phyloP scores from a whole-genome alignment of 2,888 invertebrate genomes.

The Heliconius sara region DNA sequence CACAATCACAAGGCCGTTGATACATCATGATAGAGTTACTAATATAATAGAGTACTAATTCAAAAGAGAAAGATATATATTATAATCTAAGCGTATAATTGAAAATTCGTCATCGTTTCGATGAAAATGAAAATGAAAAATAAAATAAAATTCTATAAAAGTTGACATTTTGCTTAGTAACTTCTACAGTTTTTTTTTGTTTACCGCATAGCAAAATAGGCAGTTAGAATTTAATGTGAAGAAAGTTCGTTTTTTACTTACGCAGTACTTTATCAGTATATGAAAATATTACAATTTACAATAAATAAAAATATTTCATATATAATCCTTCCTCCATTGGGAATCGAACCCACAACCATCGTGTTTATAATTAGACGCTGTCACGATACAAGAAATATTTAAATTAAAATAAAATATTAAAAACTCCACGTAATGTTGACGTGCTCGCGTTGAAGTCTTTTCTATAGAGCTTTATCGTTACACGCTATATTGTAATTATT shows the following conservation, averaged over 20 bases:
- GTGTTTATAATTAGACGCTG: neutral
- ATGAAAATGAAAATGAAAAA: neutral
- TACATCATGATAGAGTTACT: slow-evolving; percentile 16
- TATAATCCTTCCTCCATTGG: neutral
- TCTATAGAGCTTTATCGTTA: slow-evolving; percentile 31
- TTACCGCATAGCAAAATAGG: neutral
- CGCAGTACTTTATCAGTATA: no score
- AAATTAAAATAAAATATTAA: neutral
- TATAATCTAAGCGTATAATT: neutral
- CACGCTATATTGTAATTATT: slow-evolving; percentile 12
- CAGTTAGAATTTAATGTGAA: no score
- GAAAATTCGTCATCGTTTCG: neutral
- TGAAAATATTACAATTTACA: no score
- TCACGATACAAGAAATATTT: neutral
- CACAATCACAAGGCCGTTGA: slow-evolving; percentile 32
- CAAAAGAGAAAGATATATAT: slow-evolving; percentile 7
- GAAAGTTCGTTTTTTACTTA: no score
- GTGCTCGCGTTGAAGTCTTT: slow-evolving; percentile 47
- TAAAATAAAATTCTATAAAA: neutral
- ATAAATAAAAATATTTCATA: neutral
- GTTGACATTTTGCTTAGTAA: neutral
- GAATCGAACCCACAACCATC: neutral
- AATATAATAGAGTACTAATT: neutral
- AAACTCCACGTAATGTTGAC: slow-evolving; percentile 12
- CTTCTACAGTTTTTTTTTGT: neutral